Base-by-base conservation (phyloP, 2,888 invertebrate species). In the Nysson spinosus region DNA sequence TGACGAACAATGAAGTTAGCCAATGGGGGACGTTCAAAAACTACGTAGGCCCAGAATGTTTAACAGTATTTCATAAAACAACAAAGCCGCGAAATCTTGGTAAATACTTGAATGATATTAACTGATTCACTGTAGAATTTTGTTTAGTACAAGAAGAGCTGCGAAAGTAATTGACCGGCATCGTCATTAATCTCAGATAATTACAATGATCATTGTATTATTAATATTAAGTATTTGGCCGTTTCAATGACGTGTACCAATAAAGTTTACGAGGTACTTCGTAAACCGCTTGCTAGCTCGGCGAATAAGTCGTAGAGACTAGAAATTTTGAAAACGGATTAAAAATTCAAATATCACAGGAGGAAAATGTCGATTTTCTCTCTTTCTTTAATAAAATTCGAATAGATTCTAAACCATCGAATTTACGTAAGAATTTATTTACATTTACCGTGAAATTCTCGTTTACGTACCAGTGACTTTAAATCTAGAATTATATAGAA, bases 241-340 rank as follows among this genome's bases (percentile, higher is more conserved):
- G 72, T 76, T 77, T 75, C 58, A 46, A 77, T 72, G 64, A 62
- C 65, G 74, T 72, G 67, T 71, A 72, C 69, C 67, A 75, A 71
- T 77, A 74, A 61, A 40, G 58, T 55, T 62, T 30, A 47, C 50
- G 37, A 62, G 54, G 55, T 57, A 66, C 60, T 24, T 47, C 32
- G 47, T 46, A 50, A 52, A 26, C 52, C 46, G 55, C 51, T 60
- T 57, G 57, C 39, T 40, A 68, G 47, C 69, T 72, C 66, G 71
- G 70, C 68, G 67, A 75, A 72, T 71, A 68, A 72, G 69, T 82
- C 75, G 74, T 54, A 34, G 35, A 69, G 85, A 85, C 84, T 85
- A 85, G 85, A 85, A 83, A 85, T 83, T 85, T 84, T 77, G 83
- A 83, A 79, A 57, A 65, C 40, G 50, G 61, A 61, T 42, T 61